Evolutionary conservation across 2,113 vertebrate species (phyloP).

Genomic region (Salminus brasiliensis): DNA sequence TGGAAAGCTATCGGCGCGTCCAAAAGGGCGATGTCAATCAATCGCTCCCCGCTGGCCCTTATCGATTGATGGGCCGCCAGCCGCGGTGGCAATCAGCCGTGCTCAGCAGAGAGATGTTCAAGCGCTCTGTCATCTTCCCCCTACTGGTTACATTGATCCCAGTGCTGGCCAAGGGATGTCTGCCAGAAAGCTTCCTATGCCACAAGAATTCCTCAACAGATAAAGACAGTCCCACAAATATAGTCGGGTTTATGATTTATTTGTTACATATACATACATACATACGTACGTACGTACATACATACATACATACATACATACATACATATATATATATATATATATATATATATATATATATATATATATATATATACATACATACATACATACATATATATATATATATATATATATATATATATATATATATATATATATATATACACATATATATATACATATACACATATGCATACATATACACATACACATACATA

Average conservation of each 20-base stretch:
- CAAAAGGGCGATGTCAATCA: constrained; percentile 81
- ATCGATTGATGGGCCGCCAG: constrained; percentile 77
- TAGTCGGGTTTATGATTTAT: constrained; percentile 54
- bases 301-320: too few relatives aligned
- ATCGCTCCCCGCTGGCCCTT: constrained; percentile 66
- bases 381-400: too few relatives aligned
- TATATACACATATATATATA: too few relatives aligned
- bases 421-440: too few relatives aligned
- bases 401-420: too few relatives aligned
- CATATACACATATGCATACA: too few relatives aligned
- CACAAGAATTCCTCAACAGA: constrained; percentile 69
- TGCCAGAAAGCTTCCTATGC: constrained; percentile 51
- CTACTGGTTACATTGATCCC: constrained; percentile 73
- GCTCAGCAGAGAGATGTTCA: constrained; percentile 75
- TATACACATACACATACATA: too few relatives aligned
- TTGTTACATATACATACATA: too few relatives aligned
- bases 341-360: too few relatives aligned
- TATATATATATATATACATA: too few relatives aligned
- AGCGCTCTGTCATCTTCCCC: constrained; percentile 75
- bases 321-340: too few relatives aligned
- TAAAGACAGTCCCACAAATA: constrained; percentile 12
- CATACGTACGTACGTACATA: too few relatives aligned
- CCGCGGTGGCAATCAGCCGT: constrained; percentile 79
- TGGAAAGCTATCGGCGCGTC: constrained; percentile 70
- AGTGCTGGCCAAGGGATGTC: constrained; percentile 10